A percentile compares a stretch with the other conserved stretches of the same genome.
Conservation (phyloP, 2,888 invertebrate species). For the Agapostemon virescens region DNA sequence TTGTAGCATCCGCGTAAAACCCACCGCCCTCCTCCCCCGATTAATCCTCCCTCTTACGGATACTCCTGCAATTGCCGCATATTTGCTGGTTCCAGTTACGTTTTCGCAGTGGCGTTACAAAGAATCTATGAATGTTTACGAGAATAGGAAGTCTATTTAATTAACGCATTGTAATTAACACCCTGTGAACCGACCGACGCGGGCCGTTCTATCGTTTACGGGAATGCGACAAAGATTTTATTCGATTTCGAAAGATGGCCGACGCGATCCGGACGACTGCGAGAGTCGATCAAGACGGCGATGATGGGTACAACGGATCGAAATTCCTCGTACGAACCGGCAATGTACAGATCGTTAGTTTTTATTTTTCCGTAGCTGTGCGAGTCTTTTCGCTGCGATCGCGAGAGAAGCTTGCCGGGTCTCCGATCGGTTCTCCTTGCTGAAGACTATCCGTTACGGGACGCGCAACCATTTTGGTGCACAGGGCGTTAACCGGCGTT, state of each 20-base stretch:
- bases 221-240: neutral
- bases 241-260: neutral
- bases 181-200: conserved; percentile 27
- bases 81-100: conserved; percentile 26
- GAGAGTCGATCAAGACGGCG: neutral
- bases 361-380: neutral
- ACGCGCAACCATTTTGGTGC: neutral
- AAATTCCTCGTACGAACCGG: conserved; percentile 1
- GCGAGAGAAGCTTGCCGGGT: neutral
- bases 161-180: conserved; percentile 26
- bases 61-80: neutral
- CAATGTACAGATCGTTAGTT: neutral
- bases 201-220: conserved; percentile 13
- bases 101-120: conserved; percentile 27
- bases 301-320: neutral
- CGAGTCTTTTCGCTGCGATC: neutral
- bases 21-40: neutral
- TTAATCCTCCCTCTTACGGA: too few relatives aligned
- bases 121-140: conserved; percentile 10
- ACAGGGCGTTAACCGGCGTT: conserved; percentile 24
- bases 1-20: neutral
- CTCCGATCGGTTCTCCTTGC: neutral
- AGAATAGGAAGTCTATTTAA: conserved; percentile 30
- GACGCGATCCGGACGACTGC: neutral
- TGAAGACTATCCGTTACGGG: neutral